These are phyloP conservation scores for Dynastes grantii DNA, from an alignment of 2,888 invertebrate species.

Conservation along the genomic window DNA sequence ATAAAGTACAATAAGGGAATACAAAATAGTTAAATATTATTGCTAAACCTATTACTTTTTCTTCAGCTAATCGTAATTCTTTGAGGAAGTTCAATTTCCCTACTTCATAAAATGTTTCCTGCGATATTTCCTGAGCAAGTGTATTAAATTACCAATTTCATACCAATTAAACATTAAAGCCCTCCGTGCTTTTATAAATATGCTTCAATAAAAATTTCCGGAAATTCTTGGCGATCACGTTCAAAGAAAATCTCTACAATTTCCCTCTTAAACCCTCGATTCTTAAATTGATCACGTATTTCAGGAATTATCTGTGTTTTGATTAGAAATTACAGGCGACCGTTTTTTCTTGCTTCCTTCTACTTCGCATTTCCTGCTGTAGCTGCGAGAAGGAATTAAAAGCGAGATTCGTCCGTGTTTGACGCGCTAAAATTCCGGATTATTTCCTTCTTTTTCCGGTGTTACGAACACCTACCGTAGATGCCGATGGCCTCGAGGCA, in stretches of 20 bases:
- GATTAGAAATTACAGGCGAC: slow-evolving; percentile 32
- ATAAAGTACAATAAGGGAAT: too few species aligned
- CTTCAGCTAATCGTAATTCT: background rate
- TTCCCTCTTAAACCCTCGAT: slow-evolving; percentile 31
- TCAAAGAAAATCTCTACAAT: slow-evolving; percentile 42
- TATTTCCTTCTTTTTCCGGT: slow-evolving; percentile 37
- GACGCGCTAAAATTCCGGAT: slow-evolving; percentile 17
- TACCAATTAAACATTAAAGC: slow-evolving; percentile 7
- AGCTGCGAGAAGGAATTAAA: slow-evolving; percentile 17
- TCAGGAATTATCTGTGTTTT: slow-evolving; percentile 41
- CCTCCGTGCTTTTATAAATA: slow-evolving; percentile 14
- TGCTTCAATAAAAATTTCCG: slow-evolving; percentile 17
- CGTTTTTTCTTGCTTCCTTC: background rate
- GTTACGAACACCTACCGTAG: slow-evolving; percentile 21
- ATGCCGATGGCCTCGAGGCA: background rate
- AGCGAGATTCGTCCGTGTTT: background rate
- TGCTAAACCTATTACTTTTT: too few species aligned
- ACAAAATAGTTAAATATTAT: too few species aligned
- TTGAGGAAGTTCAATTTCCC: background rate
- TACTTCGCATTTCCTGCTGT: background rate
- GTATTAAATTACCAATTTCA: slow-evolving; percentile 8
- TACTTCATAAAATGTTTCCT: background rate
- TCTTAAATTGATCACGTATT: slow-evolving; percentile 43
- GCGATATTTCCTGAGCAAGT: slow-evolving; percentile 2
- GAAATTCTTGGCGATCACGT: slow-evolving; percentile 36